Evolutionary conservation across 1,140 invertebrate genomes (phyloP).

Genomic region (Paraescarpia echinospica): DNA sequence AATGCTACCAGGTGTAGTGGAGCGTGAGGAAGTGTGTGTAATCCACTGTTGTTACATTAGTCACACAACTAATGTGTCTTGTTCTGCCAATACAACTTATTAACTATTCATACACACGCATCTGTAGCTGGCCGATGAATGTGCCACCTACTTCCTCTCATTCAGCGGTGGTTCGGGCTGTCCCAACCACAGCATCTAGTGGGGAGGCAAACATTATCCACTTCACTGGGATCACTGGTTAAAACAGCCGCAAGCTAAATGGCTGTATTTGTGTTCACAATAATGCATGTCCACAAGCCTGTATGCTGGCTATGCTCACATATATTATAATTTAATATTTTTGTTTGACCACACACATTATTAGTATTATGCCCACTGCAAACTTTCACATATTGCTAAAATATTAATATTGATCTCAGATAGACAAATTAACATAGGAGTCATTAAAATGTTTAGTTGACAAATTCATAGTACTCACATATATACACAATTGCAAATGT

Average conservation of each 20-base stretch:
- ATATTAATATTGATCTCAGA: no score
- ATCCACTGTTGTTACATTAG: not conserved
- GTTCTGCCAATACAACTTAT: not conserved
- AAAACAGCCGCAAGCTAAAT: not conserved
- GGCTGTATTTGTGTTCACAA: not conserved
- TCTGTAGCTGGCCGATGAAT: not conserved
- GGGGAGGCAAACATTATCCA: not conserved
- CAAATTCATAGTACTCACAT: no score
- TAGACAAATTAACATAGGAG: no score
- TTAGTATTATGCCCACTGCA: no score
- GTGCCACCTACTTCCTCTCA: not conserved
- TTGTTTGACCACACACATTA: no score
- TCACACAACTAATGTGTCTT: not conserved
- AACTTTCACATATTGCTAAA: no score
- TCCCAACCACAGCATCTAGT: not conserved
- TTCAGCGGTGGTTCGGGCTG: not conserved
- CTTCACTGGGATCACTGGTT: not conserved
- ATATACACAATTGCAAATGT: no score
- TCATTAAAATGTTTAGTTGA: no score
- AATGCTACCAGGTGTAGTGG: not conserved
- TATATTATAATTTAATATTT: no score
- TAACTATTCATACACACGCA: not conserved
- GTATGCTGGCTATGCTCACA: not conserved
- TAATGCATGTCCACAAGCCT: not conserved
- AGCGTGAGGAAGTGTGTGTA: not conserved